Base-by-base conservation (phyloP, 2,888 invertebrate genomes). In the Sarcophaga rosellei region DNA sequence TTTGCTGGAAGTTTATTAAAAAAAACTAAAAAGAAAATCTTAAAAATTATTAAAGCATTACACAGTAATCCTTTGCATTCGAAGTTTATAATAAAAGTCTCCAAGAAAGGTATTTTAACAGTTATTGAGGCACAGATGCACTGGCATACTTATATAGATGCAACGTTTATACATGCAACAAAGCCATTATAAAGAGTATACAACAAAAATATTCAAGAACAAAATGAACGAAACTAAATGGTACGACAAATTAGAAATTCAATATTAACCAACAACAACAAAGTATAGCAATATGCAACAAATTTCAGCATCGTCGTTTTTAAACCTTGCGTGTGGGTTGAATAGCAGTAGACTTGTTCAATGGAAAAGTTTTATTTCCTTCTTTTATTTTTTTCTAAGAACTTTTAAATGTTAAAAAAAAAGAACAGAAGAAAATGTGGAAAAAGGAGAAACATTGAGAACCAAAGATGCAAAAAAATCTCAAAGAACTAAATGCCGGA, bases 241-340 rank as follows among this genome's bases (percentile, higher is more conserved):
- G 57, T 47, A 74, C 61, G 3, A 59, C 15, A 45, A 20, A 65
- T 17, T 61, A 68, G 15, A 62, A 74, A 4, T 47, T 63, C 4
- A 53, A n/a, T 62, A 57, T 15, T 23, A 47, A 62, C 23, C 47
- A 21, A 57, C 25, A 70, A 65, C 17, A 65, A 69, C 17, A 57
- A 57, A 17, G 57, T 57, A 57, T 57, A 17, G 6, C 57, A 59
- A 21, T 72, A 4, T 72, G 47, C 72, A 65, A 68, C 62, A 78
- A 73, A 62, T 53, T 69, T 53, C 17, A 62, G 45, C 62, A 73
- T 73, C 66, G 62, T 68, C 12, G 68, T 17, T 47, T 47, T 23
- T 61, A 65, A 65, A 74, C 78, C 74, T 70, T 79, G 15, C 74
- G 44, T 3, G 57, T 25, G 44, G 53, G 35, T 35, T 35, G 47